Percentiles rank a stretch among this genome's conserved stretches.
Evolutionary conservation across 2,113 vertebrate species (phyloP).

Genomic region (Urocitellus parryii): DNA sequence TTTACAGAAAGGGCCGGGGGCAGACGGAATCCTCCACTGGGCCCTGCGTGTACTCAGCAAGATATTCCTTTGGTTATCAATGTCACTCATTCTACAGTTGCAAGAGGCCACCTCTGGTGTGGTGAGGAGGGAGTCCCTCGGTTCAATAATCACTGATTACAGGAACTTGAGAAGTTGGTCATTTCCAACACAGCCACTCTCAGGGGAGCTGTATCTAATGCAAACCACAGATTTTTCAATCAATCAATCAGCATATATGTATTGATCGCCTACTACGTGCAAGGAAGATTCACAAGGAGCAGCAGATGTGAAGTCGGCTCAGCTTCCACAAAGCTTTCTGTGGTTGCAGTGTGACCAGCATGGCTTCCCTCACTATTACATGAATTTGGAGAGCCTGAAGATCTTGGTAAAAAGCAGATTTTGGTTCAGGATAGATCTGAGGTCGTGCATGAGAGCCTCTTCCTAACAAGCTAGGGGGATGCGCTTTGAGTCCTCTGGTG

Average conservation of each 20-base stretch:
- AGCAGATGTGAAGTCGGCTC: not conserved
- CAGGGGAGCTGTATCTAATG: constrained; percentile 93
- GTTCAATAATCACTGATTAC: constrained; percentile 87
- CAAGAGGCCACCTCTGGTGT: constrained; percentile 53
- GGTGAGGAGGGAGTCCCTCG: constrained; percentile 65
- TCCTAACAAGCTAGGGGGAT: not conserved
- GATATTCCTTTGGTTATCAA: not conserved
- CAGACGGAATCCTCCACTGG: constrained; percentile 74
- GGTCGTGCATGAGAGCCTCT: not conserved
- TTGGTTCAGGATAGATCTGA: not conserved
- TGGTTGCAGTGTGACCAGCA: too few relatives aligned
- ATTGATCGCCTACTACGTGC: constrained; percentile 64
- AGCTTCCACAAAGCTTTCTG: not conserved
- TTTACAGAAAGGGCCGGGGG: constrained; percentile 87
- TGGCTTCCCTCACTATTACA: not conserved
- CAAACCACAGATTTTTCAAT: constrained; percentile 88
- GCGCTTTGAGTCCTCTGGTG: too few relatives aligned
- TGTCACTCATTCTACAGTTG: constrained; percentile 44
- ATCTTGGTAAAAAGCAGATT: not conserved
- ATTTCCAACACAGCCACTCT: constrained; percentile 84
- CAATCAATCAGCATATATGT: constrained; percentile 56
- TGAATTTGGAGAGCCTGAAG: not conserved
- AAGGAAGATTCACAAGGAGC: constrained; percentile 5
- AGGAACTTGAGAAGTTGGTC: constrained; percentile 87
- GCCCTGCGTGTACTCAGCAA: constrained; percentile 1